Base-by-base conservation (phyloP, 2,113 vertebrate species). In the Erythrocebus patas region DNA sequence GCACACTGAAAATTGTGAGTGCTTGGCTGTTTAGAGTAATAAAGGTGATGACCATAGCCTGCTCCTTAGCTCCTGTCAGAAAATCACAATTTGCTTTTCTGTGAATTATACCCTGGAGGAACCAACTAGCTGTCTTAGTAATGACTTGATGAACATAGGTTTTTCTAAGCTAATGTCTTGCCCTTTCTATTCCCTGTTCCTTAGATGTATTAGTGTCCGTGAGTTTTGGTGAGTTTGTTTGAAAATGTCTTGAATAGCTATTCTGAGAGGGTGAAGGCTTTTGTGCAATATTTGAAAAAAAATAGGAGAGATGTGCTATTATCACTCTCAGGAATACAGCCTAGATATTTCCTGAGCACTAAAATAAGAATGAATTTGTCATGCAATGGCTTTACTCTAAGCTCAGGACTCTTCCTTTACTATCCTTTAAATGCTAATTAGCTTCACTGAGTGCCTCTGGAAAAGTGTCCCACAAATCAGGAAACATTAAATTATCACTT, bases 401-500 rank as follows among this genome's bases (percentile, higher is more conserved):
- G n/a, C 43, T 88, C 76, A 55, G 38, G 25, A 76, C 50, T 11
- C n/a, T 89, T 48, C 17, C 20, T 94, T 94, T 96, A 52, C 32
- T 86, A 30, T 20, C 8, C 45, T 50, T 96, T 87, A 81, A 35
- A 92, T 89, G 14, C 64, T 75, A 87, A 89, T 92, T 97, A 85
- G 35, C 35, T 89, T 86, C 75, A 91, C n/a, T 70, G 94, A 86
- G 78, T 68, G 27, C 32, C 64, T 92, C 86, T 91, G 22, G 89
- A 76, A 93, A 97, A 89, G 59, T 82, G 25, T 94, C 83, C 18
- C 40, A 89, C 38, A 96, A 86, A 91, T 43, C 35, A 89, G 50
- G 43, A 91, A 85, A 93, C 43, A 35, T 91, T 86, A 66, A 91
- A 95, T 93, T 73, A 48, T 20, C 50, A 82, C 18, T 40, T 59